Conservation (phyloP, 1,140 invertebrate species). For the Schmidtea mediterranea region DNA sequence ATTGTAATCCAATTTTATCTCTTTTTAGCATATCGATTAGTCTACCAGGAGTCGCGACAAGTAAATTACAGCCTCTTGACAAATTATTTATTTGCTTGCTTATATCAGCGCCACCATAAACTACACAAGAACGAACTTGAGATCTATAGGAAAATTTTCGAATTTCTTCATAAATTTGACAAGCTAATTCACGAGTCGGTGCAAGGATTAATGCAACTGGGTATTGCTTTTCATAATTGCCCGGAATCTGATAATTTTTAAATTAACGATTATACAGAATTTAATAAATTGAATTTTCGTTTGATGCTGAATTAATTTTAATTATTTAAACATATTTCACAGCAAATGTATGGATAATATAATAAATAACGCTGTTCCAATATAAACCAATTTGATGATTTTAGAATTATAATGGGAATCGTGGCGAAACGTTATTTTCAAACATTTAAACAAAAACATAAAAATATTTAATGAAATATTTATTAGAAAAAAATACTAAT, state of each 20-base stretch:
- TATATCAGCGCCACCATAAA: constrained; percentile 56
- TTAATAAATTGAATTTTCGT: too few relatives aligned
- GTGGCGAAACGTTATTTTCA: too few relatives aligned
- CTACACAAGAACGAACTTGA: constrained; percentile 62
- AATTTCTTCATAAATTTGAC: constrained; percentile 59
- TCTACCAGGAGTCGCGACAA: constrained; percentile 70
- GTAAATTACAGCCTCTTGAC: constrained; percentile 55
- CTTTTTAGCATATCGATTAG: constrained; percentile 55
- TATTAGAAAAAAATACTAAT: too few relatives aligned
- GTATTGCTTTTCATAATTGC: background rate
- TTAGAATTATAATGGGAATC: too few relatives aligned
- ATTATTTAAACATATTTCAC: too few relatives aligned
- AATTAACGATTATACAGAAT: background rate
- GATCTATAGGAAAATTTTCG: constrained; percentile 67
- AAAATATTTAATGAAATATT: too few relatives aligned
- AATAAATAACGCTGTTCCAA: too few relatives aligned
- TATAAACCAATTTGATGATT: too few relatives aligned
- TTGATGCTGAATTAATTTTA: too few relatives aligned
- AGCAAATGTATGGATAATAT: too few relatives aligned
- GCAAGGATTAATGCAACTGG: constrained; percentile 39
- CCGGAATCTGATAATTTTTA: background rate
- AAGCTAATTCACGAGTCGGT: constrained; percentile 62
- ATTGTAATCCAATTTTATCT: constrained; percentile 1
- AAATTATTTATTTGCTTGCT: constrained; percentile 53
- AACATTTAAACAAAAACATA: too few relatives aligned